These are phyloP conservation scores for Onychomys torridus DNA, from an alignment of 2,797 vertebrate genomes.

Conservation along the genomic window DNA sequence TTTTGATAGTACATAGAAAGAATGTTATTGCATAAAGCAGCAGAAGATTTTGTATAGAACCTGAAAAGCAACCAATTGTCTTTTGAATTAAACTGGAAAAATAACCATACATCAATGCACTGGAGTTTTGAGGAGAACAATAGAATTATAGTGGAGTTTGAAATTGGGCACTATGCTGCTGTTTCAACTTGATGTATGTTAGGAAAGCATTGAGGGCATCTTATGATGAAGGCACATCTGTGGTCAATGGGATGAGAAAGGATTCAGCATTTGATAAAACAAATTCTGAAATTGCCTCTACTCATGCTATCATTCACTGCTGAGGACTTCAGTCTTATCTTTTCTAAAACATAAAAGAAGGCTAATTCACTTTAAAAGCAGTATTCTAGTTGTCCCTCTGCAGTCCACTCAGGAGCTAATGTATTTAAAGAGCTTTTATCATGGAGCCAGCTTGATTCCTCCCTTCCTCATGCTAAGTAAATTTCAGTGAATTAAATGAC, in stretches of 20 bases:
- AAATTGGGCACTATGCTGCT: neutral
- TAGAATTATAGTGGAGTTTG: neutral
- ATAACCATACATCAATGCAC: neutral
- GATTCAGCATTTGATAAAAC: slow-evolving; percentile 68
- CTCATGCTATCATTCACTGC: slow-evolving; percentile 72
- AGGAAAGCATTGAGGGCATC: neutral
- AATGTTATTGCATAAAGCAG: neutral
- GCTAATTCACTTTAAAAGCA: slow-evolving; percentile 85
- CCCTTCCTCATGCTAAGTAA: slow-evolving; percentile 85
- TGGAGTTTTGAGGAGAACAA: slow-evolving; percentile 34
- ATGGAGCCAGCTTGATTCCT: slow-evolving; percentile 86
- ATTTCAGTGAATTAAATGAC: slow-evolving; percentile 86
- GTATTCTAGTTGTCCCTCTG: slow-evolving; percentile 75
- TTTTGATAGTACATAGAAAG: neutral
- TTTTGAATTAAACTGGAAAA: slow-evolving; percentile 2
- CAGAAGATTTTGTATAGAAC: neutral
- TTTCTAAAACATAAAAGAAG: slow-evolving; percentile 80
- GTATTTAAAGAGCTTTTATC: slow-evolving; percentile 88
- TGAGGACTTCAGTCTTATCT: slow-evolving; percentile 80
- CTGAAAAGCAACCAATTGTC: neutral
- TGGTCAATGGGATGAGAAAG: slow-evolving; percentile 62
- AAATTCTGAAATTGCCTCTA: slow-evolving; percentile 76
- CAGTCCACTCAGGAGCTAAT: slow-evolving; percentile 85
- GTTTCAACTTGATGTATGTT: slow-evolving; percentile 51
- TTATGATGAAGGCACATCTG: neutral